A percentile compares a stretch with the other conserved stretches of the same genome.
phyloP scores from a whole-genome alignment of 1,140 invertebrate genomes.

The Zaprionus capensis region DNA sequence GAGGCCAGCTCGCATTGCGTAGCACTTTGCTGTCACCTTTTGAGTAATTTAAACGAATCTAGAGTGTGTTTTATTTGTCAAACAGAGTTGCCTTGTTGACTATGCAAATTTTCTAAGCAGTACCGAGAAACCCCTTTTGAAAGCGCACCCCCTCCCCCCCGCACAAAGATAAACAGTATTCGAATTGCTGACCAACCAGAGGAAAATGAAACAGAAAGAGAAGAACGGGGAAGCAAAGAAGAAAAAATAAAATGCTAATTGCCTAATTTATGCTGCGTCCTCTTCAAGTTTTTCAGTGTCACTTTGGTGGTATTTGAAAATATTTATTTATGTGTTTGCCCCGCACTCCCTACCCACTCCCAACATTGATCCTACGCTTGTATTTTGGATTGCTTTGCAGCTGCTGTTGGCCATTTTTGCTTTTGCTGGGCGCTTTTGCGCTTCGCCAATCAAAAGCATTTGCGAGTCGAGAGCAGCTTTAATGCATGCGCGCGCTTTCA shows the following conservation, averaged over 20 bases:
- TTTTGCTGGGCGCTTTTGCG: conserved; percentile 69
- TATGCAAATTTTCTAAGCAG: conserved; percentile 43
- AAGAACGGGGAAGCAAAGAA: background rate
- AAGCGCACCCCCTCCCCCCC: background rate
- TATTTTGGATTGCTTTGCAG: conserved; percentile 26
- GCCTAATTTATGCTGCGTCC: conserved; percentile 64
- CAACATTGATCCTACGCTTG: background rate
- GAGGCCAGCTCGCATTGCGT: conserved; percentile 32
- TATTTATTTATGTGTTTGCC: conserved; percentile 49
- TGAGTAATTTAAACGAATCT: conserved; percentile 25
- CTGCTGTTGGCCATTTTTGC: conserved; percentile 48
- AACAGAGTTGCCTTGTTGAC: conserved; percentile 35
- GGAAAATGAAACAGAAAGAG: conserved; percentile 13
- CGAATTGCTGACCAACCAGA: conserved; percentile 2
- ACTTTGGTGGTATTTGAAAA: conserved; percentile 53
- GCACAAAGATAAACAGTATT: conserved; percentile 36
- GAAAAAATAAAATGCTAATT: conserved; percentile 65
- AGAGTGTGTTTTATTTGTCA: conserved; percentile 25
- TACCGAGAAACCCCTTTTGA: conserved; percentile 29
- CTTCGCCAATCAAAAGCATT: conserved; percentile 80
- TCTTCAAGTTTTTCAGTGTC: conserved; percentile 35
- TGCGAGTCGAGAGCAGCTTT: conserved; percentile 64
- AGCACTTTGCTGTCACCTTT: conserved; percentile 33
- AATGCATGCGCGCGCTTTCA: conserved; percentile 81
- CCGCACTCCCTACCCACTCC: too few relatives aligned